Base-by-base conservation (phyloP, 2,113 vertebrate genomes). In the Picathartes gymnocephalus region DNA sequence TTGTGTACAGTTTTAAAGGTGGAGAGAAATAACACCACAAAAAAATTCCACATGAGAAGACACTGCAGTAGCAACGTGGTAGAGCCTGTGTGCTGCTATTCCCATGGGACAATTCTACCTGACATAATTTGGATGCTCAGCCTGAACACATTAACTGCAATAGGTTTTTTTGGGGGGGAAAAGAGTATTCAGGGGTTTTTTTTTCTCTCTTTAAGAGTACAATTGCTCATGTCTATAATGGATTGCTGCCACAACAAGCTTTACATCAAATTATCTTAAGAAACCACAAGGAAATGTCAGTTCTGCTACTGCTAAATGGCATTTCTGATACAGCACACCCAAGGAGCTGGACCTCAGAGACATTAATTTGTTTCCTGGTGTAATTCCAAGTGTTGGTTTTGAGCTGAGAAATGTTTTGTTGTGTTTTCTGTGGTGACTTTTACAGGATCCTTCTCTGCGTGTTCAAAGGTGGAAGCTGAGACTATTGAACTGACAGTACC, bases 261-360 rank as follows among this genome's bases (percentile, higher is more conserved):
- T 90, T 66, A 81, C 39, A 70, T 83, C 62, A 50, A 77, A 47
- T 70, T 94, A 78, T 92, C 86, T 78, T 60, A 81, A 57, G 68
- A 93, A 92, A 86, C 82, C 79, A 66, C 64, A 54, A 4, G 47
- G 86, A 94, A 94, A 58, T 25, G 68, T 86, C 90, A 86, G 85
- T 25, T 78, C 80, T 35, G 47, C 62, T 95, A 54, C 58, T 69
- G 79, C 62, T 93, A 95, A 88, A 71, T 54, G 68, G 30, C 76
- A 77, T 77, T 93, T 92, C 50, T 86, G 54, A 70, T 73, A 33
- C 18, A 92, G 92, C 64, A 66, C 77, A 70, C 83, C 86, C 9
- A 2, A 95, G 71, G 15, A 92, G 86, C 58, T 70, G 95, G 80
- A 95, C 88, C 86, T 88, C 45, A 82, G 86, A 96, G 76, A 78